Evolutionary conservation across 2,888 invertebrate genomes (phyloP).

Genomic region (Parelbella ahira): DNA sequence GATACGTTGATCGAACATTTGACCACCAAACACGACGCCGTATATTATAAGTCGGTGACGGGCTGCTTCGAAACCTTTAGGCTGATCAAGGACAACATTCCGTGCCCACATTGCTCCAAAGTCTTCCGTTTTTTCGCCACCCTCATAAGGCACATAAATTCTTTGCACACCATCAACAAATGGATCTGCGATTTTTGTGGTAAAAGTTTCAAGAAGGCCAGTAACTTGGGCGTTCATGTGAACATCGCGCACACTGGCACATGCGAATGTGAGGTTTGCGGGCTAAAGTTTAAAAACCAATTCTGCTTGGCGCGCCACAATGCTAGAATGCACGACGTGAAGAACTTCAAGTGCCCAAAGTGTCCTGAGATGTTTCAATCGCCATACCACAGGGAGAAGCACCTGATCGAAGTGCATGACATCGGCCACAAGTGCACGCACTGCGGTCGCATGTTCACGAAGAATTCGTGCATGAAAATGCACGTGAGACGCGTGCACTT

Average conservation of each 20-base stretch:
- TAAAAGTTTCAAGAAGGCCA: constrained; percentile 52
- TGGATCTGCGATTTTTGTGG: constrained; percentile 70
- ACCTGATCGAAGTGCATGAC: constrained; percentile 47
- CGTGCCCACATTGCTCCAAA: constrained; percentile 57
- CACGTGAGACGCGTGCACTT: constrained; percentile 56
- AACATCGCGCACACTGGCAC: constrained; percentile 57
- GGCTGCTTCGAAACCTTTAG: constrained; percentile 60
- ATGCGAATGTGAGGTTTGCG: constrained; percentile 58
- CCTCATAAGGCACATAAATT: constrained; percentile 59
- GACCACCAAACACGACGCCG: constrained; percentile 51
- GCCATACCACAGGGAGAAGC: constrained; percentile 50
- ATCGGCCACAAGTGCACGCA: constrained; percentile 54
- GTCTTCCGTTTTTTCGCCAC: constrained; percentile 61
- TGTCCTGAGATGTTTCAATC: constrained; percentile 57
- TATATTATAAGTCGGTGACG: constrained; percentile 54
- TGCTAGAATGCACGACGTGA: constrained; percentile 48
- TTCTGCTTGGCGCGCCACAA: constrained; percentile 52
- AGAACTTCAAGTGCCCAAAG: constrained; percentile 46
- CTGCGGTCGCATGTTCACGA: constrained; percentile 53
- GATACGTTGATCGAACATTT: constrained; percentile 59
- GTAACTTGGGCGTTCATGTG: constrained; percentile 61
- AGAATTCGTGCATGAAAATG: constrained; percentile 54
- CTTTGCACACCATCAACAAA: constrained; percentile 62
- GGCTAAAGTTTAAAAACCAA: constrained; percentile 58
- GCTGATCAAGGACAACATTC: constrained; percentile 61